Base-by-base conservation (phyloP, 2,113 vertebrate species). In the Cariama cristata region DNA sequence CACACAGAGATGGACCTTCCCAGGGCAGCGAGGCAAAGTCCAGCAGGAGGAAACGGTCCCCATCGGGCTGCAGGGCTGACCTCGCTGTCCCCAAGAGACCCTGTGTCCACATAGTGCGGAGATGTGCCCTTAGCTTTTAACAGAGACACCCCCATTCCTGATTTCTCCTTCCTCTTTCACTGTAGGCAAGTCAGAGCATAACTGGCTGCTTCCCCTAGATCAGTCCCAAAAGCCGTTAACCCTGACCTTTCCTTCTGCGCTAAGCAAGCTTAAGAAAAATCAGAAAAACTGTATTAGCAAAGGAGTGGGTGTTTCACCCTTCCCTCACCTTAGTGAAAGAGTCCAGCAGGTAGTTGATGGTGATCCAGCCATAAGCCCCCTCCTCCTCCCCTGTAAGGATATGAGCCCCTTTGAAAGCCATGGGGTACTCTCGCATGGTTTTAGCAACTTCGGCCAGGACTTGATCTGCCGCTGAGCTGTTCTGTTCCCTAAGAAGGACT, bases 281-380 rank as follows among this genome's bases (percentile, higher is more conserved):
- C 33, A 85, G 87, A 52, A 49, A 44, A 80, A 7, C n/a, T 50
- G 8, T 10, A 32, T 33, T 22, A 66, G n/a, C 28, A 58, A 68
- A 69, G 74, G 21, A 45, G 12, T 2, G 40, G 12, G 35, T 1
- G 3, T 28, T 79, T 6, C 52, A 40, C 7, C 8, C 20, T 55
- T 35, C 26, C 45, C 85, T 27, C 86, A 99, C 99, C 99, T 99
- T 98, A 35, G 98, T 98, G 86, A 99, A 99, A 97, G 98, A 99
- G 67, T 98, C 98, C 74, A 98, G 97, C 52, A 99, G 98, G 80
- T 99, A 99, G 97, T 99, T 99, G 92, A 98, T 98, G 4, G 99
- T 99, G 96, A 99, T 98, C 99, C 99, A 99, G 67, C 99, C 99
- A 3, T 99, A 99, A 5, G 98, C 98, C 1, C 99, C 99, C 81